A percentile compares a stretch with the other conserved stretches of the same genome.
These are phyloP conservation scores for Stigmatopora nigra DNA, from an alignment of 2,113 vertebrate genomes.

Conservation along the genomic window DNA sequence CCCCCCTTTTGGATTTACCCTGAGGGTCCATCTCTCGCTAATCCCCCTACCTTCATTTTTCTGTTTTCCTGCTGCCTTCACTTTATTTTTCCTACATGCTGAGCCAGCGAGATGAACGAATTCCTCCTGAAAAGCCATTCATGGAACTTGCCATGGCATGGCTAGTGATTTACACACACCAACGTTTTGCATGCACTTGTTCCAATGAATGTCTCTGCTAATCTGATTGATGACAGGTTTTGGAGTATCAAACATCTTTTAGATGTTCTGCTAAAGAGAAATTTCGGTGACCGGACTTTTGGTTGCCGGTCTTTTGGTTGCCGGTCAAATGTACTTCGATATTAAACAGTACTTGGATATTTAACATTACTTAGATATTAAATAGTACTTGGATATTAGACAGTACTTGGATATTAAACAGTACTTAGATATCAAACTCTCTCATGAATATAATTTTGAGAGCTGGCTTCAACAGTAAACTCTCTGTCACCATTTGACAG, in stretches of 20 bases:
- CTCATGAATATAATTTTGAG: no score
- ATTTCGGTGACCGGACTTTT: no score
- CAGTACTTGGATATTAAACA: no score
- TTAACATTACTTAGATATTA: no score
- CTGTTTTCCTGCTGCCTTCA: conserved; percentile 25
- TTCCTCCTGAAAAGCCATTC: conserved; percentile 33
- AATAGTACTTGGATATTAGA: no score
- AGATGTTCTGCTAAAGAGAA: conserved; percentile 7
- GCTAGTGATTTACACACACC: conserved; percentile 47
- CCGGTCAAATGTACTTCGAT: no score
- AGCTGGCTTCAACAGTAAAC: no score
- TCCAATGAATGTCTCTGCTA: conserved; percentile 50
- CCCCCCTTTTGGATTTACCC: conserved; percentile 20
- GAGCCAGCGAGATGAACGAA: conserved; percentile 44
- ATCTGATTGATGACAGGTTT: conserved; percentile 31
- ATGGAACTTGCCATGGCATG: conserved; percentile 15
- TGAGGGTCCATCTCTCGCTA: conserved; percentile 19
- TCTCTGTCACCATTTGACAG: no score
- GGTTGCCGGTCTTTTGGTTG: no score
- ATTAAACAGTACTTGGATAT: no score
- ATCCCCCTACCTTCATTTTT: conserved; percentile 21
- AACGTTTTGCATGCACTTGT: conserved; percentile 44
- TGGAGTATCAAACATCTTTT: conserved; percentile 1
- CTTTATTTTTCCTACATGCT: conserved; percentile 31
- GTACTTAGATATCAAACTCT: no score